These are phyloP conservation scores for Philereme vetulata DNA, from an alignment of 2,888 invertebrate genomes.

Conservation along the genomic window DNA sequence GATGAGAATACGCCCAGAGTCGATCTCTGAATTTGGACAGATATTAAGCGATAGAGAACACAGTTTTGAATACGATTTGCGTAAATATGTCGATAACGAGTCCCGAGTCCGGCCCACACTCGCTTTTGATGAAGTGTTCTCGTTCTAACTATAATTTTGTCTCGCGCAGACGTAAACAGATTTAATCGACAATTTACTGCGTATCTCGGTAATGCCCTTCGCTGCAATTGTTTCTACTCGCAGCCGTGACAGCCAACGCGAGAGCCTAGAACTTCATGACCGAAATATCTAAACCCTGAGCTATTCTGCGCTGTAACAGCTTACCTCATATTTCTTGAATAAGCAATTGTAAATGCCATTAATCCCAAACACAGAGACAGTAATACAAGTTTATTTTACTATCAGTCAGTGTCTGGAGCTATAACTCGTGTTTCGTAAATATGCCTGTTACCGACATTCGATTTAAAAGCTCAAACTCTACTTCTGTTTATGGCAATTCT, in stretches of 20 bases:
- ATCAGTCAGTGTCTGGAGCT: constrained; percentile 17
- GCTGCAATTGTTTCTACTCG: constrained; percentile 37
- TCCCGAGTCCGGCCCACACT: constrained; percentile 33
- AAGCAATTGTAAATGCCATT: constrained; percentile 31
- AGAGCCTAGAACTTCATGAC: constrained; percentile 16
- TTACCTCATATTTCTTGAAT: constrained; percentile 34
- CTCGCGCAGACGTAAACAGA: constrained; percentile 51
- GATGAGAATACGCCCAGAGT: constrained; percentile 30
- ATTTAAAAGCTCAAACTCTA: constrained; percentile 19
- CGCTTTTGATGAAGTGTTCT: constrained; percentile 44
- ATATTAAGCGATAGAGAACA: constrained; percentile 55
- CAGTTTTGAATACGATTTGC: constrained; percentile 60
- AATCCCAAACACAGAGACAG: constrained; percentile 34
- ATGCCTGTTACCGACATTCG: constrained; percentile 25
- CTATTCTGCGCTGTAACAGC: constrained; percentile 18
- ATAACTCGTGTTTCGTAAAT: constrained; percentile 31
- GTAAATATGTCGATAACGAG: constrained; percentile 56
- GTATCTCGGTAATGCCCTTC: constrained; percentile 55
- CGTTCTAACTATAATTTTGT: constrained; percentile 51
- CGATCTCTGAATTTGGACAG: constrained; percentile 28
- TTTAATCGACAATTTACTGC: constrained; percentile 60
- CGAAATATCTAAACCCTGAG: constrained; percentile 1
- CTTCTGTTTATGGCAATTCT: constrained; percentile 16
- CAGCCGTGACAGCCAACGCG: constrained; percentile 9
- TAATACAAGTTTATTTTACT: constrained; percentile 34